A percentile compares a stretch with the other conserved stretches of the same genome.
Evolutionary conservation across 2,888 invertebrate species (phyloP).

Genomic region (Hipparchia sbordonii): DNA sequence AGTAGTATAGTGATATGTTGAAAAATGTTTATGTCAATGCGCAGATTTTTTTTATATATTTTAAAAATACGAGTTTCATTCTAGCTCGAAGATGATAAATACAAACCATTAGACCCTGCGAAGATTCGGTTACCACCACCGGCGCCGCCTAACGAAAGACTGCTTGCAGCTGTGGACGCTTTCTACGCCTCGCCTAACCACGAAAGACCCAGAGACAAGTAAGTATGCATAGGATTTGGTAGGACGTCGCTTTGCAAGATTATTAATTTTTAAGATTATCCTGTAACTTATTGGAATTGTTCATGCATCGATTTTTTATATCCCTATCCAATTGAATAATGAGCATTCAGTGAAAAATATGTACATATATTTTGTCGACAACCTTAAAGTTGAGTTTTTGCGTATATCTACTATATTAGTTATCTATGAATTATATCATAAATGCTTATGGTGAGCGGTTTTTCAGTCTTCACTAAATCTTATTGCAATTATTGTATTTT

Average conservation of each 20-base stretch:
- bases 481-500: no score
- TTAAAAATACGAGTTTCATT: constrained; percentile 12
- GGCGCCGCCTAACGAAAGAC: constrained; percentile 95
- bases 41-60: neutral
- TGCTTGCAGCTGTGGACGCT: constrained; percentile 96
- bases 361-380: no score
- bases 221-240: constrained; percentile 44
- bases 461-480: no score
- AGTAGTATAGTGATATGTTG: neutral
- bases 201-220: constrained; percentile 97
- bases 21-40: neutral
- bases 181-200: constrained; percentile 98
- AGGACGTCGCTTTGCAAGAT: neutral
- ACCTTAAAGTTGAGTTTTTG: no score
- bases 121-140: constrained; percentile 96
- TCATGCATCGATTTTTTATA: no score
- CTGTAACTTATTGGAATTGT: no score
- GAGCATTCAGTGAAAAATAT: no score
- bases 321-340: no score
- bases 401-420: no score
- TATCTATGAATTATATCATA: no score
- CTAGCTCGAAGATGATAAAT: constrained; percentile 93
- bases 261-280: no score
- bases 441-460: no score
- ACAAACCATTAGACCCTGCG: constrained; percentile 94